These are phyloP conservation scores for Diadegma fenestrale DNA, from an alignment of 2,888 invertebrate species.

Conservation along the genomic window DNA sequence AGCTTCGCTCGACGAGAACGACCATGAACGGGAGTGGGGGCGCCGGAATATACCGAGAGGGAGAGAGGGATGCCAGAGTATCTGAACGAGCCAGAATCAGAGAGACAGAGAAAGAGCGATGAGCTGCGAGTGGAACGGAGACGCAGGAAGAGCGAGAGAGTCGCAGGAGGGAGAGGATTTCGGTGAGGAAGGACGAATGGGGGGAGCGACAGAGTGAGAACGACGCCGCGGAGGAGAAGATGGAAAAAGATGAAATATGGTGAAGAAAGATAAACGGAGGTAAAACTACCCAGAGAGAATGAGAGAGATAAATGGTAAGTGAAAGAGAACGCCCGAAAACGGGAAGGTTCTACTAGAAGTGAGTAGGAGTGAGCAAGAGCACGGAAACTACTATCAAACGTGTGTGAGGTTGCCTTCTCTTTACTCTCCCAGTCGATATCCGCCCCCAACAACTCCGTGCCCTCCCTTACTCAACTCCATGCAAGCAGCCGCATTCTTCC, in stretches of 20 bases:
- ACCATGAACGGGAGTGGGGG: constrained; percentile 36
- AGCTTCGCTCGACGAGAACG: constrained; percentile 60
- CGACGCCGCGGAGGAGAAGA: constrained; percentile 30
- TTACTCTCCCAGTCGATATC: constrained; percentile 75
- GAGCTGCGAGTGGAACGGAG: constrained; percentile 4
- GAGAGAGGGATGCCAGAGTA: constrained; percentile 28
- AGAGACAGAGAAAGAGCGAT: constrained; percentile 4
- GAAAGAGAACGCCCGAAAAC: constrained; percentile 40
- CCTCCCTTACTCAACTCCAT: constrained; percentile 70
- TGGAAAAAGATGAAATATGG: constrained; percentile 42
- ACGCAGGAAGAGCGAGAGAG: background rate
- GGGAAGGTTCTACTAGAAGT: constrained; percentile 28
- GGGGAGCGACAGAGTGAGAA: constrained; percentile 24
- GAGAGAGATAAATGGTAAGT: constrained; percentile 29
- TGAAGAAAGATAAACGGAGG: constrained; percentile 48
- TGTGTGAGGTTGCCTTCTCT: constrained; percentile 68
- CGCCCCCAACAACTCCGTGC: constrained; percentile 70
- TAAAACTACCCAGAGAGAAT: constrained; percentile 22
- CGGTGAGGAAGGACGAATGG: constrained; percentile 40
- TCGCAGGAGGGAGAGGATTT: constrained; percentile 25
- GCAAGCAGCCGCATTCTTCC: constrained; percentile 62
- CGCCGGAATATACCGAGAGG: constrained; percentile 32
- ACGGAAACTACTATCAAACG: constrained; percentile 63
- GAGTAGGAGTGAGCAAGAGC: constrained; percentile 53
- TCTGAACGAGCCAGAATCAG: constrained; percentile 28